These are phyloP conservation scores for Melieria omissa DNA, from an alignment of 2,888 invertebrate species.

Conservation along the genomic window DNA sequence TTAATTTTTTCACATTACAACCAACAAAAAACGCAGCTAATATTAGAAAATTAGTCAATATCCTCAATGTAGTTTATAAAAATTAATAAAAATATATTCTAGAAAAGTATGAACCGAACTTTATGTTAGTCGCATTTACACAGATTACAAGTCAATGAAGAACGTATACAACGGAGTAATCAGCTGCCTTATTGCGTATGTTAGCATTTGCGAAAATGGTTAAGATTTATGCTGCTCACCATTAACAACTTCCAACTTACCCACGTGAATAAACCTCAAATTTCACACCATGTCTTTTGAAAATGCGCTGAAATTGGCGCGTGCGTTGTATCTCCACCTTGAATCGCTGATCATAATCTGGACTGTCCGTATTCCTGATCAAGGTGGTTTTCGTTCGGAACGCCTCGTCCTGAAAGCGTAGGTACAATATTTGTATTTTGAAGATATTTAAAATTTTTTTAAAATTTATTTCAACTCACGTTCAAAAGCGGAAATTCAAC, in stretches of 20 bases:
- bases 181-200: too few relatives aligned
- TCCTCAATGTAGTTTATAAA: too few relatives aligned
- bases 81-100: too few relatives aligned
- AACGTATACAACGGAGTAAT: too few relatives aligned
- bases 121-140: too few relatives aligned
- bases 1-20: too few relatives aligned
- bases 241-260: constrained; percentile 69
- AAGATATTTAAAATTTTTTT: not conserved
- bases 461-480: constrained; percentile 59
- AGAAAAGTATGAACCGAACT: too few relatives aligned
- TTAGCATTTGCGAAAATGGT: too few relatives aligned
- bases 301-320: constrained; percentile 83
- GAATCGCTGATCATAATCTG: constrained; percentile 86
- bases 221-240: too few relatives aligned
- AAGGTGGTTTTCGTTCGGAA: constrained; percentile 80
- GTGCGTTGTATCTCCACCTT: constrained; percentile 83
- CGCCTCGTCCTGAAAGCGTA: constrained; percentile 73
- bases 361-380: constrained; percentile 87
- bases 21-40: too few relatives aligned
- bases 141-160: too few relatives aligned
- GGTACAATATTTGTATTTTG: not conserved
- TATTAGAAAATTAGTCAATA: too few relatives aligned
- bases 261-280: constrained; percentile 93
- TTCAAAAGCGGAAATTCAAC: constrained; percentile 82
- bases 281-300: constrained; percentile 90